Base-by-base conservation (phyloP, 2,797 vertebrate genomes). In the Enteromius viviparus region DNA sequence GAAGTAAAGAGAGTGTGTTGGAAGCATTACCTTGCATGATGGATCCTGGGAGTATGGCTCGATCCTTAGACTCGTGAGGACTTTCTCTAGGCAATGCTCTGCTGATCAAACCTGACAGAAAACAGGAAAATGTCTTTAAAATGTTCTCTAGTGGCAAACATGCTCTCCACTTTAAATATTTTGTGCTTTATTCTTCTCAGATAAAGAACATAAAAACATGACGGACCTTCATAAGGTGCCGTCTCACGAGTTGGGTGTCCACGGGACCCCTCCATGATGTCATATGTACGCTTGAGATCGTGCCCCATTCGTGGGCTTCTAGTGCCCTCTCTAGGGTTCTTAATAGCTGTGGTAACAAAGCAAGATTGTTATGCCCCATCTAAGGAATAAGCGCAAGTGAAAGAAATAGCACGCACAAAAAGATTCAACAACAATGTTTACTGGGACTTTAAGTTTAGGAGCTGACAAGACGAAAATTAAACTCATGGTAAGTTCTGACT, bases 321-420 rank as follows among this genome's bases (percentile, higher is more conserved):
- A 34, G 97, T 99, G 87, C 96, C 98, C 92, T 99, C 98, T 88
- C 97, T 95, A 58, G 96, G 93, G 84, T 98, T 99, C 92, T 99
- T 99, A 89, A 97, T 96, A 83, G 96, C 97, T 98, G 89, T 78
- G 58, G 84, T 82, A 85, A 83, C 9, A 55, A 80, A 87, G 12
- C 78, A 0, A 26, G 5, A 11, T 45, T 45, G 42, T 11, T 3
- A 45, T 45, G 42, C 10, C 42, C 42, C 10, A 45, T 45, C 42
- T 45, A 45, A 11, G 42, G 42, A 45, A 45, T 10, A 45, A 45
- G 42, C 0, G 42, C 42, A 45, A 45, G 42, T 45, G 42, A 45
- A 45, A 45, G 42, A 3, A 45, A 10, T 45, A 45, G 10, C 42
- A 45, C 2, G 42, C 10, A 45, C 42, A 45, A 45, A 45, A 45